Evolutionary conservation across 2,113 vertebrate genomes (phyloP), one percentile per base, ranked within the genome.

Genomic region (Cyrtonyx montezumae): DNA sequence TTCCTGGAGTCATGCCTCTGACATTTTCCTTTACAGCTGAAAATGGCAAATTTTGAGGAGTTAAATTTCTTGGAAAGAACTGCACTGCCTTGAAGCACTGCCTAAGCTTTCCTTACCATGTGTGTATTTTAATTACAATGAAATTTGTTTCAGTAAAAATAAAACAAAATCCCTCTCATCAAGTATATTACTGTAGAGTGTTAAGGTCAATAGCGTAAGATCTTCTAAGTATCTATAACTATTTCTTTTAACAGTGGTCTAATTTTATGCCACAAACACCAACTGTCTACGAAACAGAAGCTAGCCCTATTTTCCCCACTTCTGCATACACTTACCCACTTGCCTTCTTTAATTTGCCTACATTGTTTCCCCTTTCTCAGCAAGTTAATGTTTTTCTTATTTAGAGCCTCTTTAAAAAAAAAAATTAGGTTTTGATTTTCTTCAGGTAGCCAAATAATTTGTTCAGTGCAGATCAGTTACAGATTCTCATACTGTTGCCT

Each of bases 381-480:
- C 10, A 87, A 75, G 45, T 88, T 49, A 43, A 32, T 49, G 37
- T 56, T 90, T 91, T 62, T 82, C 74, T 87, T 87, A 63, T 79
- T 49, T 55, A 46, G 36, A 11, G 1, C 34, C 26, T 73, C 62
- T 69, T 84, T 82, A 53, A 7, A 79, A 71, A 88, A 85, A 79
- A 95, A 12, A 62, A 65, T 68, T 68, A n/a, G 30, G 34, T 30
- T 92, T 87, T 82, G 36, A 58, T 87, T 92, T 59, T 85, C 45
- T 62, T 87, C 67, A 96, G 91, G 95, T 96, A 92, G 93, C 88
- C 96, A 96, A 95, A 87, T 94, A 91, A 90, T 94, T 95, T 95
- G 80, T 84, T 94, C 88, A 70, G 89, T 94, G 67, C 28, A 91
- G 83, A 90, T 92, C 78, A 48, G 67, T 92, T 92, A 87, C 87